These are phyloP conservation scores for Erinaceus europaeus DNA, from an alignment of 2,113 vertebrate genomes.

Conservation along the genomic window DNA sequence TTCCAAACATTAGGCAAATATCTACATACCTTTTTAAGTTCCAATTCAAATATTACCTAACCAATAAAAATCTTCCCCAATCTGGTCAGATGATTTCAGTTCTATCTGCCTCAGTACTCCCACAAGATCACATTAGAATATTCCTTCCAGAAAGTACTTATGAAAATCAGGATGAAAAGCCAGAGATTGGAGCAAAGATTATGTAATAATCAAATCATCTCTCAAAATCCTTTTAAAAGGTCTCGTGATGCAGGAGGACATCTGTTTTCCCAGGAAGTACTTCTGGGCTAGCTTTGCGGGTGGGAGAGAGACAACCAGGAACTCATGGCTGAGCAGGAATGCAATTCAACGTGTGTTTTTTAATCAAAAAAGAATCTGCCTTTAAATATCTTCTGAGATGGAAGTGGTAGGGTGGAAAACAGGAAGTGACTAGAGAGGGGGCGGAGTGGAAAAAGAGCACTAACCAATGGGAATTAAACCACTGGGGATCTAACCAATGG, in stretches of 20 bases:
- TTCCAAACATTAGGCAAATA: not conserved
- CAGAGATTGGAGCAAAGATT: not conserved
- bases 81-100: not conserved
- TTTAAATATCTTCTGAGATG: too few relatives aligned
- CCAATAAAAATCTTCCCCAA: not conserved
- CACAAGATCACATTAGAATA: not conserved
- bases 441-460: too few relatives aligned
- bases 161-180: not conserved
- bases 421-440: too few relatives aligned
- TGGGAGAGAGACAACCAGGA: too few relatives aligned
- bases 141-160: not conserved
- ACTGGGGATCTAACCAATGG: too few relatives aligned
- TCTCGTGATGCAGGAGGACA: not conserved
- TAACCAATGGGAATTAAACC: too few relatives aligned
- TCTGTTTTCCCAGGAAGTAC: too few relatives aligned
- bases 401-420: too few relatives aligned
- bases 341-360: too few relatives aligned
- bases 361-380: too few relatives aligned
- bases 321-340: too few relatives aligned
- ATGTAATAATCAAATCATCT: not conserved
- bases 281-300: too few relatives aligned
- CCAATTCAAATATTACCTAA: not conserved
- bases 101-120: not conserved
- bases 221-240: not conserved
- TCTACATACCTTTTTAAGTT: not conserved